Base-by-base conservation (phyloP, 2,797 vertebrate genomes). In the Platalea minor region DNA sequence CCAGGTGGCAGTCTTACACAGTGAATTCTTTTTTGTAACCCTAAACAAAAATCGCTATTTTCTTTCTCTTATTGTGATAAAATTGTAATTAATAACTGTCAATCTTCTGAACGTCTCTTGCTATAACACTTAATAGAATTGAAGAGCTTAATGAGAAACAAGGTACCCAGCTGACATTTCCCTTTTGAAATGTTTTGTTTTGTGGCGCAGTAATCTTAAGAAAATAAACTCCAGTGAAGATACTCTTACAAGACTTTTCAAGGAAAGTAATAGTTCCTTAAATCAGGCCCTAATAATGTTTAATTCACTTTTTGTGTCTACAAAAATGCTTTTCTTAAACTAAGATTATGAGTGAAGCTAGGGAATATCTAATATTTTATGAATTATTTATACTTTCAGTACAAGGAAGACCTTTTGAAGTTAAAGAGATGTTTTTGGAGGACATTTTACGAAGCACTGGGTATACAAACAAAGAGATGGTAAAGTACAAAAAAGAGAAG, bases 351-450 rank as follows among this genome's bases (percentile, higher is more conserved):
- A 45, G 2, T 5, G 2, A 51, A 57, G 16, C 5, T 29, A 51
- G 33, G 6, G 5, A 64, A 12, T 80, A 60, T 28, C 39, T 78
- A 70, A 76, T 64, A 17, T 56, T 46, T 26, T 13, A 7, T 81
- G 1, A 65, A 76, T 50, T 67, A 26, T 88, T 85, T 87, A 9
- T 87, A 1, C 89, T 98, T 98, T 48, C 90, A 99, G 99, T 99
- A 96, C 98, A 98, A 97, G 99, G 99, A 95, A 98, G 98, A 95
- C 98, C 98, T 54, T 99, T 98, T 98, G 99, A 99, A 91, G 99
- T 99, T 86, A 99, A 99, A 93, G 98, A 99, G 89, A 94, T 99
- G 95, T 99, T 99, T 98, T 92, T 99, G 93, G 99, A 99, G 97
- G 99, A 99, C 84, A 97, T 99, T 95, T 98, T 99, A 96, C 98